Base-by-base conservation (phyloP, 2,888 invertebrate species). In the Apoderus coryli region DNA sequence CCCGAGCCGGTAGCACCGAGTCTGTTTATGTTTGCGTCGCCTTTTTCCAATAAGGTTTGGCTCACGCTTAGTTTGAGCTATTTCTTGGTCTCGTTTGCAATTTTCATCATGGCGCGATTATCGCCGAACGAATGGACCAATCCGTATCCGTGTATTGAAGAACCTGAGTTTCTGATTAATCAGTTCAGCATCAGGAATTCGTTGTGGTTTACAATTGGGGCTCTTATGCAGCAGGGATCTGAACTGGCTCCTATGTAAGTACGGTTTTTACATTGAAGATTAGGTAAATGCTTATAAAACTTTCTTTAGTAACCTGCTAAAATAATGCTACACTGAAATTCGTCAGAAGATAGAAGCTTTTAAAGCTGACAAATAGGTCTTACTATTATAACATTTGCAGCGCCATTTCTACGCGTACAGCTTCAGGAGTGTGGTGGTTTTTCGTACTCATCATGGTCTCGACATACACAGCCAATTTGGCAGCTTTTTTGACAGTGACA, bases 101-200 rank as follows among this genome's bases (percentile, higher is more conserved):
- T 90, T 40, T 89, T 81, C 53, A 57, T 84, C 2, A 64, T 86
- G 48, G 10, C 6, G 19, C 68, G 88, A 46, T 57, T 84, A 33
- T 80, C 81, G 35, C 84, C 90, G 0, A 74, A 76, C 40, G 90
- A 92, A 60, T 86, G 85, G 85, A 77, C 76, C 43, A 86, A 85
- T 57, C 84, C 86, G 0, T 77, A 79, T 59, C 81, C 84, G 0
- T 85, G 84, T 50, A 74, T 84, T 37, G 77, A 79, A 45, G 82
- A 86, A 49, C 80, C 84, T 3, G 78, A 79, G 38, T 76, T 73
- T 29, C 65, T 88, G 34, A 78, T 84, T 50, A 90, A 86, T 59
- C 84, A 80, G 48, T 81, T 84, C 59, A 78, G 72, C 31, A 65
- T 85, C 29, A 69, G 76, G 28, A 88, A 89, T 59, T 76, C 82